Conservation (phyloP, 2,797 vertebrate genomes). For the Potorous gilbertii region DNA sequence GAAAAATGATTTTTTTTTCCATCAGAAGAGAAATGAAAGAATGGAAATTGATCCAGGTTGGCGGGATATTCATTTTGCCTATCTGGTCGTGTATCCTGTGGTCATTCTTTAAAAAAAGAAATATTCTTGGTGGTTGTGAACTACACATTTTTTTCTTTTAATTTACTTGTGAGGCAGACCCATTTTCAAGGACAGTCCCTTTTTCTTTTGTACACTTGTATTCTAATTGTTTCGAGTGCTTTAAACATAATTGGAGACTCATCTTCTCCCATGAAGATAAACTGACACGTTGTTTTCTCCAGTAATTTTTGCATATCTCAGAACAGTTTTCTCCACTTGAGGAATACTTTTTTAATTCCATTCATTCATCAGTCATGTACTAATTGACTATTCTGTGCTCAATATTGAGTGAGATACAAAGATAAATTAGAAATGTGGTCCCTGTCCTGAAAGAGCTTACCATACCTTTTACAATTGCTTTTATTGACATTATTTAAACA, state of each 20-base stretch:
- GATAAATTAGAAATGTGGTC: neutral
- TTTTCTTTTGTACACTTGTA: neutral
- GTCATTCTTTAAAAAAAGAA: neutral
- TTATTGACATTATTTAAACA: neutral
- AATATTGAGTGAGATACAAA: neutral
- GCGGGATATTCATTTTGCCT: neutral
- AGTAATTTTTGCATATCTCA: neutral
- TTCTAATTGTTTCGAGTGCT: neutral
- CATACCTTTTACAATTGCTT: neutral
- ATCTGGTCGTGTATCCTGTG: slow-evolving; percentile 42
- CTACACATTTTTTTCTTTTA: slow-evolving; percentile 24
- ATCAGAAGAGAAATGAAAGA: neutral
- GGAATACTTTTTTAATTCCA: neutral
- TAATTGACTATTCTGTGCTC: neutral
- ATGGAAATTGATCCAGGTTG: neutral
- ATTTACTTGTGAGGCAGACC: neutral
- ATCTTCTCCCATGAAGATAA: neutral
- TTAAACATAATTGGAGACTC: neutral
- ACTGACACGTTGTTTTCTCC: neutral
- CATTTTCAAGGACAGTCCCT: neutral
- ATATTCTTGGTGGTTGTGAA: neutral
- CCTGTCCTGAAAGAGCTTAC: neutral
- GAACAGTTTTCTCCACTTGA: neutral
- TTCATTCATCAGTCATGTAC: neutral
- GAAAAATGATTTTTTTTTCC: slow-evolving; percentile 14